Base-by-base conservation (phyloP, 2,113 vertebrate species). In the Rhynchomys soricoides region DNA sequence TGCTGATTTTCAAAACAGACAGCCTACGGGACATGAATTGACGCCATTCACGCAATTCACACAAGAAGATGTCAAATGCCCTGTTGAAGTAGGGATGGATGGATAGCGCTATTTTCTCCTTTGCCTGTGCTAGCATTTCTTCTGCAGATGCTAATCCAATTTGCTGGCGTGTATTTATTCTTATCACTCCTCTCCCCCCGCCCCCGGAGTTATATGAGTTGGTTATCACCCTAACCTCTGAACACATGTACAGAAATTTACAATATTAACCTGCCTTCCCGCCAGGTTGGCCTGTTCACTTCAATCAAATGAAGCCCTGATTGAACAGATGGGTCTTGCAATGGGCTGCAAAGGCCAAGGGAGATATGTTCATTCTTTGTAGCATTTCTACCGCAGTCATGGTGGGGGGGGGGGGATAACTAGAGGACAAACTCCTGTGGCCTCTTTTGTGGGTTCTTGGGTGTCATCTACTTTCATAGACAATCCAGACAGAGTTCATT, bases 301-400 rank as follows among this genome's bases (percentile, higher is more conserved):
- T 92, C 77, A 91, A 96, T 93, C 78, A 96, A 89, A 95, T 55
- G 83, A 87, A 82, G 93, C 85, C 29, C 24, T 83, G 82, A 97
- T 50, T 95, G 92, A 97, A 96, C 97, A 97, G 96, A 96, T 98
- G 97, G 87, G 97, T 92, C 97, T 96, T 93, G 40, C 29, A 71
- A 68, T 43, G 9, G 12, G 55, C 87, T 15, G 90, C 29, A 66
- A 83, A 86, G 93, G 95, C 90, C 81, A 87, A 45, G 0, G 40
- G 95, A 96, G 88, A 86, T 59, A 45, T 86, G 52, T 82, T 94
- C 29, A 68, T 90, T 92, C 75, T 43, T 91, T 81, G 40, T n/a
- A 88, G 86, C 43, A 48, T 81, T 93, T 96, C 62, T 89, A 95
- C 93, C 59, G 21, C 15, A 74, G n/a, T 89, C 74, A 52, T 50